A percentile compares a stretch with the other conserved stretches of the same genome.
Conservation (phyloP, 2,797 vertebrate species). For the Podargus strigoides region DNA sequence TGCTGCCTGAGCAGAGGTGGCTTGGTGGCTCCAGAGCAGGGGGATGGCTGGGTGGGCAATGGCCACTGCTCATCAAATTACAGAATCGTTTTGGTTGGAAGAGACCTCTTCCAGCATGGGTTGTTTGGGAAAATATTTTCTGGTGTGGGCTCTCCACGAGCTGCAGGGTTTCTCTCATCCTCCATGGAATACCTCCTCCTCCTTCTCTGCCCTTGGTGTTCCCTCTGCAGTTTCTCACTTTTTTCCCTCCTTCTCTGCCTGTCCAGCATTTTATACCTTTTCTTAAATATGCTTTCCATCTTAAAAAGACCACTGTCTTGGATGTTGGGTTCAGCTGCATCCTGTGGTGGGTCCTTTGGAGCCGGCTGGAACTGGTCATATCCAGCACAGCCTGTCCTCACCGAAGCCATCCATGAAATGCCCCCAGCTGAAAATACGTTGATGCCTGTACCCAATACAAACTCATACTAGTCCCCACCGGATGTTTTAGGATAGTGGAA, state of each 20-base stretch:
- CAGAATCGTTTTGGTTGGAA: too few relatives aligned
- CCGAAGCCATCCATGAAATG: not conserved
- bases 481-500: not conserved
- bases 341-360: not conserved
- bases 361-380: rapidly evolving
- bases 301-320: not conserved
- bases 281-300: not conserved
- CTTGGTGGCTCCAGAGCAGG: too few relatives aligned
- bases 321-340: rapidly evolving
- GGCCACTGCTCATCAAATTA: too few relatives aligned
- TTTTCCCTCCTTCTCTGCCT: not conserved
- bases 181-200: not conserved
- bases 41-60: too few relatives aligned
- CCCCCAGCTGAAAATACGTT: rapidly evolving
- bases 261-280: not conserved
- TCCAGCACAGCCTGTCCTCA: not conserved
- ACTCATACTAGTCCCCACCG: not conserved
- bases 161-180: not conserved
- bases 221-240: not conserved
- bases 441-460: not conserved
- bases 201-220: not conserved
- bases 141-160: not conserved
- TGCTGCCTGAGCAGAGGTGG: too few relatives aligned
- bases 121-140: not conserved
- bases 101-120: not conserved